phyloP scores from a whole-genome alignment of 2,797 vertebrate genomes.

The Aplochiton taeniatus region DNA sequence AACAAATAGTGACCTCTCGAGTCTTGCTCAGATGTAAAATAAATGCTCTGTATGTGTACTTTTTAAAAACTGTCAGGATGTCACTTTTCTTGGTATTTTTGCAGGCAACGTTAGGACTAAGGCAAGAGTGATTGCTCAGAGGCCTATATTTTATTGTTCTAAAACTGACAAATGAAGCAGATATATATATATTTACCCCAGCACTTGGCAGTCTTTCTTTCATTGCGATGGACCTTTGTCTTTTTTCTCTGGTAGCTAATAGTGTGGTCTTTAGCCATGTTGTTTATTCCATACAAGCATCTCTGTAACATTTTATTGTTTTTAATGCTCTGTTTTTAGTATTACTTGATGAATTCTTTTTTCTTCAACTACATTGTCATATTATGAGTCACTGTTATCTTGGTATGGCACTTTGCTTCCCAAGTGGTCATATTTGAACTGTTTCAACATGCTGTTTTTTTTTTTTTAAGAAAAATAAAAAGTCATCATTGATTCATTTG shows the following conservation, averaged over 20 bases:
- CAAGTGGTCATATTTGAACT: constrained; percentile 80
- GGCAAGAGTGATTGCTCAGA: constrained; percentile 77
- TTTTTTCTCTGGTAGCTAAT: constrained; percentile 88
- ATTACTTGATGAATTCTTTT: constrained; percentile 75
- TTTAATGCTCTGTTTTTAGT: constrained; percentile 78
- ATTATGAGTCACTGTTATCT: constrained; percentile 79
- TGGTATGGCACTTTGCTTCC: constrained; percentile 79
- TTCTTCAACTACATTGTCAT: constrained; percentile 65
- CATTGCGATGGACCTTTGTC: constrained; percentile 95
- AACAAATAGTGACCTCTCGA: constrained; percentile 84
- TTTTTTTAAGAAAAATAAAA: constrained; percentile 80
- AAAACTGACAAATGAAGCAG: constrained; percentile 89
- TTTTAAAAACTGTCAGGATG: constrained; percentile 80
- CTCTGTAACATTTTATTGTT: constrained; percentile 88
- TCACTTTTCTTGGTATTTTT: constrained; percentile 84
- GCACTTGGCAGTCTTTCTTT: constrained; percentile 98
- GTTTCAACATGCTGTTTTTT: constrained; percentile 74
- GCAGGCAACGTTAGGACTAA: constrained; percentile 80
- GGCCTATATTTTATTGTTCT: constrained; percentile 86
- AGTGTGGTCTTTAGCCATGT: constrained; percentile 97
- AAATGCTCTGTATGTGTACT: constrained; percentile 82
- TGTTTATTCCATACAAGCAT: constrained; percentile 94
- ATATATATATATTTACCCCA: constrained; percentile 93
- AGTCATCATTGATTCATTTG: constrained; percentile 78
- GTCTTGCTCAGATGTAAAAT: constrained; percentile 82